Evolutionary conservation across 2,113 vertebrate species (phyloP).

Genomic region (Maccullochella peelii): DNA sequence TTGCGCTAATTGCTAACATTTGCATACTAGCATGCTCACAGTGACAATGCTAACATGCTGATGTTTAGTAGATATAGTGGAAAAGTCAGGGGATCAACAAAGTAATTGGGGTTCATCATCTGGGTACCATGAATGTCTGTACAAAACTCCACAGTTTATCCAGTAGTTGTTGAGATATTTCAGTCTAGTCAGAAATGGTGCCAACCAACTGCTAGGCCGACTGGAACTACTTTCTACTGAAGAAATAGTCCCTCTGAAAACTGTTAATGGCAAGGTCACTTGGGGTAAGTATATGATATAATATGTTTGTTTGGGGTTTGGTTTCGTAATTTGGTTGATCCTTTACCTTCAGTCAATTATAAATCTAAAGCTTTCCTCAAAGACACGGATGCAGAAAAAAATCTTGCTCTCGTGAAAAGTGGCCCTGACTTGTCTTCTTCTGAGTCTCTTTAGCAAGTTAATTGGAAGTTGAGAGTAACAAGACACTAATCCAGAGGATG

Average conservation of each 20-base stretch:
- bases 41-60: background rate
- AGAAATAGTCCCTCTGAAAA: too few relatives aligned
- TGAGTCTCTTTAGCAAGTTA: constrained; percentile 37
- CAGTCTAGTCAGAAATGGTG: background rate
- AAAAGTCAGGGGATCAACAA: background rate
- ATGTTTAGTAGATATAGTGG: background rate
- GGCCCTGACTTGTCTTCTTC: background rate
- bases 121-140: background rate
- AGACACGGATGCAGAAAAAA: background rate
- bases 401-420: constrained; percentile 9
- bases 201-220: accelerated
- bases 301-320: background rate
- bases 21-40: background rate
- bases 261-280: too few relatives aligned
- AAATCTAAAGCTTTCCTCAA: background rate
- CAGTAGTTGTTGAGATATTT: background rate
- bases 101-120: background rate
- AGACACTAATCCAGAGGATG: constrained; percentile 23
- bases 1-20: background rate
- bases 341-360: constrained; percentile 1
- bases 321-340: constrained; percentile 1
- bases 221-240: background rate
- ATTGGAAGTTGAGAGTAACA: constrained; percentile 27
- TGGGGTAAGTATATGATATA: background rate
- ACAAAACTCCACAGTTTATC: background rate